Conservation (phyloP, 2,113 vertebrate genomes). For the Ammodytes dubius region DNA sequence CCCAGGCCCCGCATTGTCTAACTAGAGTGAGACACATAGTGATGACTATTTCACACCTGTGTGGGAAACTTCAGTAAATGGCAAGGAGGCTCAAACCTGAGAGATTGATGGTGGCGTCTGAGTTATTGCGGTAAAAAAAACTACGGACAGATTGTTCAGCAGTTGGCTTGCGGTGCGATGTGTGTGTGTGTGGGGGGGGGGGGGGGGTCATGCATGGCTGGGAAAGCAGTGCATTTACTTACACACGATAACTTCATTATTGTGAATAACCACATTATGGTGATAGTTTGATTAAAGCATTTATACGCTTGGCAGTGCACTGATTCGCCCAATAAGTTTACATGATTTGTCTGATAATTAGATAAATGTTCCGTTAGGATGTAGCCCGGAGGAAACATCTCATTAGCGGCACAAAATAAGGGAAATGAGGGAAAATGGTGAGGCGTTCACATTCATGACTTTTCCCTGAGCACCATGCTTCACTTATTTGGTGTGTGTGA, state of each 20-base stretch:
- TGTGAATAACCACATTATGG: conserved; percentile 57
- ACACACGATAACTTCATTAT: conserved; percentile 50
- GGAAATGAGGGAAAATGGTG: conserved; percentile 1
- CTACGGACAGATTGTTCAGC: conserved; percentile 56
- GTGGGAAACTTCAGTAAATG: conserved; percentile 68
- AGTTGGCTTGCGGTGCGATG: conserved; percentile 32
- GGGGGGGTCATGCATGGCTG: conserved; percentile 6
- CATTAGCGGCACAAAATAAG: conserved; percentile 44
- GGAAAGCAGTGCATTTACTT: conserved; percentile 41
- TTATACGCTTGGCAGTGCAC: conserved; percentile 53
- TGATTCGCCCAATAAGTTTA: conserved; percentile 54
- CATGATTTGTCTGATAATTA: conserved; percentile 64
- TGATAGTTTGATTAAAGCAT: conserved; percentile 64
- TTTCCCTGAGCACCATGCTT: not conserved
- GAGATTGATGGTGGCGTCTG: conserved; percentile 65
- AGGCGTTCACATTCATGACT: conserved; percentile 14
- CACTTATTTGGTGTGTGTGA: conserved; percentile 28
- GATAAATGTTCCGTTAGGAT: conserved; percentile 45
- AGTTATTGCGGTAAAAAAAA: conserved; percentile 58
- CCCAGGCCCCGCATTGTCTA: conserved; percentile 72
- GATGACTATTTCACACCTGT: conserved; percentile 77
- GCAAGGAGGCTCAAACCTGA: conserved; percentile 53
- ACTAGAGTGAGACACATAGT: conserved; percentile 60
- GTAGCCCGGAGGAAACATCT: conserved; percentile 46
- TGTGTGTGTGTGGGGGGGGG: conserved; percentile 13